Base-by-base conservation (phyloP, 1,140 invertebrate species). In the Patella vulgata region DNA sequence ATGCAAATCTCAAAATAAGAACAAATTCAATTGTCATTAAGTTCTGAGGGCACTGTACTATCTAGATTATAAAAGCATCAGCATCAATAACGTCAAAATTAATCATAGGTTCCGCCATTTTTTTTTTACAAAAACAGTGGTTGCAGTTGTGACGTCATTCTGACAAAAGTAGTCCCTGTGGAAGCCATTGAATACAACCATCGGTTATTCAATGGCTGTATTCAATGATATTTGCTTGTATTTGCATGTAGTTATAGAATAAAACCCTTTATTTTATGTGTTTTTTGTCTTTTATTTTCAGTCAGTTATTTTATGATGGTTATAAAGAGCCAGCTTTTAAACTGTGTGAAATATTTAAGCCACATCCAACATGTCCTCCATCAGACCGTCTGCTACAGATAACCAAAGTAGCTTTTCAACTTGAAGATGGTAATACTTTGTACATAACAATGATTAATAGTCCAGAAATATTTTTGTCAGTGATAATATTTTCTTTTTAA, bases 361-460 rank as follows among this genome's bases (percentile, higher is more conserved):
- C 94, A 0, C 93, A 96, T 71, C 93, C 94, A 55, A 90, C 93
- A 25, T 98, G 96, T 81, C 94, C 97, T 12, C 96, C 97, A 0
- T 97, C 95, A 40, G 96, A 99, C 82, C 88, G 94, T 75, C 82
- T 99, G 0, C 85, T 95, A 12, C 91, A 96, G 77, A 79, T 98
- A 0, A 90, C 96, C 79, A 87, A 91, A 54, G 87, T 93, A n/a
- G 95, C 95, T 0, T 85, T 96, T 12, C 90, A 95, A 78, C 89
- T 93, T 71, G 93, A 97, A 80, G 92, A 94, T 52, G 91, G 85
- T 84, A 72, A 73, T 66, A 47, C 6, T 14, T n/a, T n/a, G 30
- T 36, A 21, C 12, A 1, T 31, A 31, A n/a, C 36, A n/a, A 43
- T 21, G 23, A 21, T n/a, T 3, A 43, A n/a, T 43, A n/a, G 3